Percentiles rank a stretch among this genome's conserved stretches.
phyloP scores from a whole-genome alignment of 2,888 invertebrate genomes.

The Leptothorax acervorum region DNA sequence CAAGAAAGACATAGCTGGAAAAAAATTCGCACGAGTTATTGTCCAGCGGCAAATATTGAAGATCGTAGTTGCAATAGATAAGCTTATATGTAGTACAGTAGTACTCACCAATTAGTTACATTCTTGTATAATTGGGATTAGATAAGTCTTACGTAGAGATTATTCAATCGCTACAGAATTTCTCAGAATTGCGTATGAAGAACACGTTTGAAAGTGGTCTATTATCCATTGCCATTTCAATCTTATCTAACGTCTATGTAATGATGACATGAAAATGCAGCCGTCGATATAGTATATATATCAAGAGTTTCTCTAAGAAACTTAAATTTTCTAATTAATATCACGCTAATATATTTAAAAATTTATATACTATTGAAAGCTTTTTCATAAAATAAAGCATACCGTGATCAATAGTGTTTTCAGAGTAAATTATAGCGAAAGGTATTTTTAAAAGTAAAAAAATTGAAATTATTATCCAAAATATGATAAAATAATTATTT shows the following conservation, averaged over 20 bases:
- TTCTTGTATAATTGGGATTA: slow-evolving; percentile 4
- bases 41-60: neutral
- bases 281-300: too few species aligned
- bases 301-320: neutral
- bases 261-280: slow-evolving; percentile 5
- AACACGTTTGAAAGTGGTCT: slow-evolving; percentile 19
- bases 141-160: slow-evolving; percentile 29
- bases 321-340: neutral
- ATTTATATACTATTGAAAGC: neutral
- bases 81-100: neutral
- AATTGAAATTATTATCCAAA: neutral
- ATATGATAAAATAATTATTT: neutral
- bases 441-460: neutral
- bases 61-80: neutral
- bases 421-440: neutral
- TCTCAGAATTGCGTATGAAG: slow-evolving; percentile 5
- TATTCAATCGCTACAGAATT: slow-evolving; percentile 23
- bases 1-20: neutral
- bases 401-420: neutral
- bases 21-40: neutral
- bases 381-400: neutral
- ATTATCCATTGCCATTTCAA: slow-evolving; percentile 45
- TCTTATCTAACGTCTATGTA: slow-evolving; percentile 35
- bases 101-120: neutral
- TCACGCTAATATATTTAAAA: neutral